A percentile compares a stretch with the other conserved stretches of the same genome.
These are phyloP conservation scores for Plecotus auritus DNA, from an alignment of 2,113 vertebrate genomes.

Conservation along the genomic window DNA sequence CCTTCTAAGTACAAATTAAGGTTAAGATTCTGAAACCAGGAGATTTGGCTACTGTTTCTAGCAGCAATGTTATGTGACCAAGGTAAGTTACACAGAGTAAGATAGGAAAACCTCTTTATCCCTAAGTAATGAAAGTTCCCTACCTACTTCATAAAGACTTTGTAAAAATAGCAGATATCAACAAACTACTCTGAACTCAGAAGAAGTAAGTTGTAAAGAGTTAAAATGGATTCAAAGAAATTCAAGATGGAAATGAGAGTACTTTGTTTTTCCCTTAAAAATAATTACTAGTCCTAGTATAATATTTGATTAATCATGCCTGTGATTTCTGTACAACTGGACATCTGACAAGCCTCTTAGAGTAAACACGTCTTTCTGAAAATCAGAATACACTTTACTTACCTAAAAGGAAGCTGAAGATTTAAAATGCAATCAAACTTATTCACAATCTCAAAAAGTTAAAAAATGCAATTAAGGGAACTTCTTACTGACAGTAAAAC, in stretches of 20 bases:
- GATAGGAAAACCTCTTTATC: background rate
- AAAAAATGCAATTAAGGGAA: background rate
- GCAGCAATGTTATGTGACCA: background rate
- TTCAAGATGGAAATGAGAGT: background rate
- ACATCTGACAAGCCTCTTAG: background rate
- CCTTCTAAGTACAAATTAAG: background rate
- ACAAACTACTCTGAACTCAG: background rate
- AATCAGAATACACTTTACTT: background rate
- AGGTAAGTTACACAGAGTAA: background rate
- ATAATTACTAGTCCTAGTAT: background rate
- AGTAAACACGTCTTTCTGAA: background rate
- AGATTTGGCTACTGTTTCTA: background rate
- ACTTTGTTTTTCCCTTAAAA: background rate
- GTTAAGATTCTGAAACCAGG: background rate
- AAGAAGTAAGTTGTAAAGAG: background rate
- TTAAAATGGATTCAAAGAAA: background rate
- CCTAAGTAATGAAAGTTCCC: background rate
- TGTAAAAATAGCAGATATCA: background rate
- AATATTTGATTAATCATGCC: background rate
- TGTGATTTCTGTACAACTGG: background rate
- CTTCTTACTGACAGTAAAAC: background rate
- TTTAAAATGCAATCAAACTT: conserved; percentile 6
- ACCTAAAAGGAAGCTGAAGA: background rate
- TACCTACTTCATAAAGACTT: background rate
- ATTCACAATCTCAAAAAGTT: background rate